phyloP scores from a whole-genome alignment of 2,797 vertebrate genomes.

The Natrix natrix region DNA sequence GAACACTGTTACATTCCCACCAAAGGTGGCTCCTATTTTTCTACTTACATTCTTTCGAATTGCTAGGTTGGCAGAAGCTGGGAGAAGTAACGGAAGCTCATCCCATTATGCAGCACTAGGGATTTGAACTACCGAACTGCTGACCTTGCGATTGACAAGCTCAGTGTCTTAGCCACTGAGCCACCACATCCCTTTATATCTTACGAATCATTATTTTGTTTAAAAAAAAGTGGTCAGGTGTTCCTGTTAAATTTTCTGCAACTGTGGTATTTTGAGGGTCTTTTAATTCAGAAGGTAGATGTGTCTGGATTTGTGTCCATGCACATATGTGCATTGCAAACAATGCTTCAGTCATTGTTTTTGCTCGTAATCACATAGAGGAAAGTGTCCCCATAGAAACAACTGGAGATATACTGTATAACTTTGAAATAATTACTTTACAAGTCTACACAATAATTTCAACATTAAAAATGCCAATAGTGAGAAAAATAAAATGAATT shows the following conservation, averaged over 20 bases:
- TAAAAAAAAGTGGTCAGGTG: neutral
- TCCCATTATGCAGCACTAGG: too few species aligned
- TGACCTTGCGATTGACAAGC: too few species aligned
- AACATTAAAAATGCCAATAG: neutral
- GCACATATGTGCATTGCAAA: neutral
- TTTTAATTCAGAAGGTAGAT: neutral
- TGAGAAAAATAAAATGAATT: neutral
- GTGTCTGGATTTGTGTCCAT: neutral
- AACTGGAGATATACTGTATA: conserved; percentile 55
- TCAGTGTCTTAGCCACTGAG: too few species aligned
- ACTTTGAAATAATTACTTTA: conserved; percentile 71
- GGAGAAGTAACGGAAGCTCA: too few species aligned
- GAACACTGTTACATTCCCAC: too few species aligned
- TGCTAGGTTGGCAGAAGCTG: too few species aligned
- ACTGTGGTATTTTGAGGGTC: neutral
- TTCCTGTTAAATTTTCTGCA: neutral
- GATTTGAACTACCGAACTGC: too few species aligned
- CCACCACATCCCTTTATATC: neutral
- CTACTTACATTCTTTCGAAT: too few species aligned
- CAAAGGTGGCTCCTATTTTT: too few species aligned
- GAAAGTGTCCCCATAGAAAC: conserved; percentile 74
- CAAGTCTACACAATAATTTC: conserved; percentile 41
- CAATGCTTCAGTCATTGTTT: neutral
- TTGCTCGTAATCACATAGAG: neutral
- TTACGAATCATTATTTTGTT: neutral